Conservation (phyloP, 2,888 invertebrate genomes). For the Muschampia plurimacula region DNA sequence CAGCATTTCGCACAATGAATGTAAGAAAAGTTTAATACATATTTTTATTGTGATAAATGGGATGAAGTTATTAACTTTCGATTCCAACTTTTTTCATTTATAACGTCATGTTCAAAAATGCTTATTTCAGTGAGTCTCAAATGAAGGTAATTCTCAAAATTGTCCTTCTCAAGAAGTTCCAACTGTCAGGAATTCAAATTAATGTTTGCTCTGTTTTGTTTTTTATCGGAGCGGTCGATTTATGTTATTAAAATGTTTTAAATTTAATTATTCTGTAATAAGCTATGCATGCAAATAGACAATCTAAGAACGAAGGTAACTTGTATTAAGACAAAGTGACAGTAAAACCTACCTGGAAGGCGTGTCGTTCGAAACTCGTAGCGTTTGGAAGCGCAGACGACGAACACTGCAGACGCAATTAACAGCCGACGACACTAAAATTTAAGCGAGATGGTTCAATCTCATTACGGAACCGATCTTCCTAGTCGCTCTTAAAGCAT, state of each 20-base stretch:
- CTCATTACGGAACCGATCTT: conserved; percentile 84
- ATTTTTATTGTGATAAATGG: conserved; percentile 81
- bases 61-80: conserved; percentile 83
- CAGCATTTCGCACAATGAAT: conserved; percentile 48
- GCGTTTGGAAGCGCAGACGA: conserved; percentile 45
- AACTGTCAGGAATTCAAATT: conserved; percentile 83
- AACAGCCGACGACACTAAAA: conserved; percentile 82
- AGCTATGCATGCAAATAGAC: background rate
- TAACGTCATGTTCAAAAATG: conserved; percentile 81
- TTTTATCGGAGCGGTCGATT: conserved; percentile 55
- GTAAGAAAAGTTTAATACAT: conserved; percentile 62
- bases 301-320: background rate
- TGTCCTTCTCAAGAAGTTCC: conserved; percentile 79
- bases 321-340: background rate
- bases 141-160: conserved; percentile 81
- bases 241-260: conserved; percentile 6
- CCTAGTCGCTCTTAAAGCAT: conserved; percentile 83
- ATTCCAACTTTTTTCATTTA: conserved; percentile 85
- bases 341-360: background rate
- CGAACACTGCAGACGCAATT: conserved; percentile 77
- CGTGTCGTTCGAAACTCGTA: conserved; percentile 13
- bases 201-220: conserved; percentile 83
- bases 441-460: conserved; percentile 84
- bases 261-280: background rate
- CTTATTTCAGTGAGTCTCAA: conserved; percentile 74